phyloP scores from a whole-genome alignment of 2,888 invertebrate species.

The Aricia artaxerxes region DNA sequence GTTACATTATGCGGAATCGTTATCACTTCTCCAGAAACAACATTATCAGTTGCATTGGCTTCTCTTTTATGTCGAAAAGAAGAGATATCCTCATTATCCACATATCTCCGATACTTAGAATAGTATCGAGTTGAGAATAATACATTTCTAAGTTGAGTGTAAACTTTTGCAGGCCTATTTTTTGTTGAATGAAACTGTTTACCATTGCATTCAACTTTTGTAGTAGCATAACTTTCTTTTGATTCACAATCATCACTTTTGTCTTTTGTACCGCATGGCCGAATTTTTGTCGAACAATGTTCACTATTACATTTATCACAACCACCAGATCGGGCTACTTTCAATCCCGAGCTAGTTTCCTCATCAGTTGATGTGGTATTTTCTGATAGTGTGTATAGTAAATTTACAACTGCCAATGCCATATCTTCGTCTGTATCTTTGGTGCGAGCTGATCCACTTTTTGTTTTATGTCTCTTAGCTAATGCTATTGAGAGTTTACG shows the following conservation, averaged over 20 bases:
- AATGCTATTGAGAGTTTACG: constrained; percentile 8
- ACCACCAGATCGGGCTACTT: neutral
- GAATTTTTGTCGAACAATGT: neutral
- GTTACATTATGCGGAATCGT: neutral
- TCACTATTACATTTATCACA: neutral
- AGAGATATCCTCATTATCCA: neutral
- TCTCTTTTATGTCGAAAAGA: constrained; percentile 39
- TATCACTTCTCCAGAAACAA: neutral
- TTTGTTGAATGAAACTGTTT: neutral
- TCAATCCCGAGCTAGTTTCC: neutral
- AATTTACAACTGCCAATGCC: neutral
- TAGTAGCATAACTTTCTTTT: neutral
- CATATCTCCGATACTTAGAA: neutral
- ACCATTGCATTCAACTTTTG: neutral
- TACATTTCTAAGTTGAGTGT: neutral
- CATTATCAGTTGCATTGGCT: constrained; percentile 33
- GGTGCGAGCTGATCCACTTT: neutral
- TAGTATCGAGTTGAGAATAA: neutral
- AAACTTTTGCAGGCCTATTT: neutral
- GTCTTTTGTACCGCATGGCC: neutral
- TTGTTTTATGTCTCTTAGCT: neutral
- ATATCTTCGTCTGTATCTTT: neutral
- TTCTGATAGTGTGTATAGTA: neutral
- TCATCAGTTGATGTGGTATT: neutral
- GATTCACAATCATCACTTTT: neutral